Evolutionary conservation across 2,113 vertebrate species (phyloP).

Genomic region (Myanophis thanlyinensis): DNA sequence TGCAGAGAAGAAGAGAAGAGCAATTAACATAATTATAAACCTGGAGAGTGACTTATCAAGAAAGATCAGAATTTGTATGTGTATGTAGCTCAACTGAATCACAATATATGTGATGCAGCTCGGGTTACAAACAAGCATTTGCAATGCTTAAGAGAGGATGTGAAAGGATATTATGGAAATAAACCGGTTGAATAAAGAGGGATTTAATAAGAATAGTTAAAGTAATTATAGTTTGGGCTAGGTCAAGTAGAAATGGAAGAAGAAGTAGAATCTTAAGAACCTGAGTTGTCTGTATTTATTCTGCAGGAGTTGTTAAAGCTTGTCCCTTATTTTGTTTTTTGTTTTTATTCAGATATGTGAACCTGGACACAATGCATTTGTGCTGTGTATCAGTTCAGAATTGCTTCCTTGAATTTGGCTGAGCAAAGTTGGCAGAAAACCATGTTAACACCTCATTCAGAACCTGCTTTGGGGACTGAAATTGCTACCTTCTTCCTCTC

Average conservation of each 20-base stretch:
- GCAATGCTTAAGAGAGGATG: conserved; percentile 23
- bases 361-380: background rate
- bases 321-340: background rate
- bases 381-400: background rate
- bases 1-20: conserved; percentile 28
- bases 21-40: conserved; percentile 44
- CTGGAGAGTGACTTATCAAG: conserved; percentile 31
- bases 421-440: background rate
- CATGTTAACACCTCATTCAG: background rate
- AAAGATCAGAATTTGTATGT: conserved; percentile 29
- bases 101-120: conserved; percentile 28
- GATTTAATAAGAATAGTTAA: conserved; percentile 9
- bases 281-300: background rate
- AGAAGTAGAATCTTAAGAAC: background rate
- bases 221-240: background rate
- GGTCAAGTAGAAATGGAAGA: background rate
- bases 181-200: background rate
- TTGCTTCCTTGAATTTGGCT: background rate
- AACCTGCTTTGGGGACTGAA: background rate
- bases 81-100: conserved; percentile 12
- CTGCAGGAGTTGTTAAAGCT: background rate
- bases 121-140: background rate
- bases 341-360: background rate
- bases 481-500: background rate
- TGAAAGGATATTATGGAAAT: background rate